Evolutionary conservation across 2,888 invertebrate genomes (phyloP), one percentile per base, ranked within the genome.

Genomic region (Drosophila monieri): DNA sequence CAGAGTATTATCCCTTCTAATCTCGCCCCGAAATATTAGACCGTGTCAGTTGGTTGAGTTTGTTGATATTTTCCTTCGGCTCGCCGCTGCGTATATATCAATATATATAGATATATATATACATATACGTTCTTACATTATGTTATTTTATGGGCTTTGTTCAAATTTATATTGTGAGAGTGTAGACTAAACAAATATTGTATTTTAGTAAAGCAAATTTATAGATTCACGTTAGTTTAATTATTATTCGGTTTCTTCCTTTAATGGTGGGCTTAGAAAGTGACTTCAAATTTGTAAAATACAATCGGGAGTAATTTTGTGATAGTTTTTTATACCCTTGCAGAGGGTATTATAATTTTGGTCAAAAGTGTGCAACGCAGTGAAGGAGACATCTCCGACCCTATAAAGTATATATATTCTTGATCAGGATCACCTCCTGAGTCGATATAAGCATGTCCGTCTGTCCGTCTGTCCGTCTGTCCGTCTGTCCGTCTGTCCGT

Each of bases 1-100:
- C 80, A 88, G 88, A 90, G 87, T 86, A 84, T 81, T 87, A 69
- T 73, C 74, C 74, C 59, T 75, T 77, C 64, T 79, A 67, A 61
- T 54, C 51, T 61, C 25, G 44, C 49, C 55, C 53, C 64, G 25
- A 43, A 62, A 51, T 43, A 41, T 55, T 55, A 21, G 61, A 30
- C 44, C 46, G 27, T 66, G 44, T 58, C 53, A 37, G 57, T 65
- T 64, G 57, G 52, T 57, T 52, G 37, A 56, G 65, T 57, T 51
- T 41, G 57, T 44, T 57, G 59, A 35, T 43, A 53, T 30, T 46
- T 18, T 44, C 39, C 27, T 43, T 35, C 56, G 53, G 65, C 52
- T 47, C 60, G 60, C 68, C 66, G 65, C 61, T 74, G 58, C 59
- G 57, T 55, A 73, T 46, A 65, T 69, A 55, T 65, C 8, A 43